A percentile compares a stretch with the other conserved stretches of the same genome.
These are phyloP conservation scores for Strigamia transsilvanica DNA, from an alignment of 2,888 invertebrate species.

Conservation along the genomic window DNA sequence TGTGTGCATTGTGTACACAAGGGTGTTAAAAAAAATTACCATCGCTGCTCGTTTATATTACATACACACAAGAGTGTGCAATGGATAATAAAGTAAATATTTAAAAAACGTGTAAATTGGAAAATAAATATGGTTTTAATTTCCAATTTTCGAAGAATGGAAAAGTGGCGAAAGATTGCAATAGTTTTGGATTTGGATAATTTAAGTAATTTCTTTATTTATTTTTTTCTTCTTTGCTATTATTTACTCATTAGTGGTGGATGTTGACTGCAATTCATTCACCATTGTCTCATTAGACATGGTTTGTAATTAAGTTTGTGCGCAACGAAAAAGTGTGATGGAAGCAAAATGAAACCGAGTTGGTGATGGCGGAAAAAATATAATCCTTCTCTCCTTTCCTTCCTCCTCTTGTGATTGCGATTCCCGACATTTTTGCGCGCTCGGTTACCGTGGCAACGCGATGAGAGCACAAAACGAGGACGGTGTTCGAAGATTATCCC, in stretches of 20 bases:
- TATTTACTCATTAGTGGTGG: conserved; percentile 26
- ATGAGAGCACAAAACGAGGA: neutral
- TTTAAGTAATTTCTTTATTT: neutral
- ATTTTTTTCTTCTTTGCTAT: neutral
- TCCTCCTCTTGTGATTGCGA: conserved; percentile 14
- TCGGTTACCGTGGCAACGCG: neutral
- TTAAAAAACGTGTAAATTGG: neutral
- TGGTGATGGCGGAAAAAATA: neutral
- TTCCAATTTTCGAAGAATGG: neutral
- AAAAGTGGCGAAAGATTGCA: neutral
- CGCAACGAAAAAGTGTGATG: neutral
- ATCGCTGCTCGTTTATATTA: no score
- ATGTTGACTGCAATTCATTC: conserved; percentile 29
- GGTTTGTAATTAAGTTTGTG: conserved; percentile 10
- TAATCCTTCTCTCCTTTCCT: conserved; percentile 2
- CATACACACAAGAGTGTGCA: no score
- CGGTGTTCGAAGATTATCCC: no score
- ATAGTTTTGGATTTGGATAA: neutral
- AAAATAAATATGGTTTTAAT: neutral
- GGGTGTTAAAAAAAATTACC: no score
- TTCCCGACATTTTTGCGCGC: neutral
- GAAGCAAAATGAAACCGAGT: no score
- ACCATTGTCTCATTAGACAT: conserved; percentile 10
- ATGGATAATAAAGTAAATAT: no score
- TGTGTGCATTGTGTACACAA: no score